Evolutionary conservation across 2,797 vertebrate species (phyloP), one percentile per base, ranked within the genome.

Genomic region (Furcifer pardalis): DNA sequence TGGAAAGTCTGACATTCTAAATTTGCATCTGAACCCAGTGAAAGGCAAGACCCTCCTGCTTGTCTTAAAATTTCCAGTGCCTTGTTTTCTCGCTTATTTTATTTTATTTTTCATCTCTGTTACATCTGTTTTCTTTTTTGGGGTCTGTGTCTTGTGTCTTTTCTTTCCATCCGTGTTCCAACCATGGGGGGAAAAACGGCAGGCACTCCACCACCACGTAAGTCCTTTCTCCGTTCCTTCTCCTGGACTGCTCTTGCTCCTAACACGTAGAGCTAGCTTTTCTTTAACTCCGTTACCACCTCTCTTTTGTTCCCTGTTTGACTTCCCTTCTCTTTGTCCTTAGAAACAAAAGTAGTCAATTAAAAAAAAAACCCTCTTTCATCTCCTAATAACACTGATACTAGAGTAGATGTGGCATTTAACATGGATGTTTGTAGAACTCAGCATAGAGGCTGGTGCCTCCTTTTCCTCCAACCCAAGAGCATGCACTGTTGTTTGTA

Each of bases 161-260:
- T 95, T 94, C 94, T 94, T 96, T 95, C 91, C 96, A 96, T 97
- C 96, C 95, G 93, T 97, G 97, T 97, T 94, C 97, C 91, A 97
- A 96, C 97, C 97, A 92, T 96, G 96, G 97, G 97, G 96, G n/a
- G n/a, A n/a, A n/a, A 93, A 96, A 93, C 89, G 88, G 96, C 98
- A 97, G 97, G 92, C 94, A 96, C 94, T 97, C 96, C 96, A 96
- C 96, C 96, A 91, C 96, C 97, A 97, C 97, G 97, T 97, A 98
- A 97, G 97, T 97, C 96, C 94, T 94, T 96, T n/a, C 94, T 94
- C 89, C 91, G 86, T 94, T 93, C 63, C 3, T 86, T 76, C 89
- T 82, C 81, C 82, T 86, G 83, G 92, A 92, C 89, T 56, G 62
- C 81, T 91, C 75, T 8, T n/a, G 37, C 30, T 71, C 86, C 91